Evolutionary conservation across 2,888 invertebrate species (phyloP).

Genomic region (Melanotus villosus): DNA sequence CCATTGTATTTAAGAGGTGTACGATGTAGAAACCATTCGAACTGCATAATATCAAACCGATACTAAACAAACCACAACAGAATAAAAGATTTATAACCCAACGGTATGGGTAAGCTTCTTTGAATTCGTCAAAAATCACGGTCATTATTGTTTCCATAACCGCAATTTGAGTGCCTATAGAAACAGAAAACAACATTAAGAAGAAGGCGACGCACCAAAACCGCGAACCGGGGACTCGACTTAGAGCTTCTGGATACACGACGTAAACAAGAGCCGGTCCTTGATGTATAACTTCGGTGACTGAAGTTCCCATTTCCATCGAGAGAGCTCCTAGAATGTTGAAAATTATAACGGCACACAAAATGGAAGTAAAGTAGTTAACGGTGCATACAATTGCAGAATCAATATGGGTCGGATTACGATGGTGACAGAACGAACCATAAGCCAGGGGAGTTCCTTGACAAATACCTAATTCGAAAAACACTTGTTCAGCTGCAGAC

Average conservation of each 20-base stretch:
- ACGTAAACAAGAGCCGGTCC: conserved; percentile 34
- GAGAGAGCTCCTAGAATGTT: conserved; percentile 18
- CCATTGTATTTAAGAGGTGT: conserved; percentile 21
- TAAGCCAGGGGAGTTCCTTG: conserved; percentile 63
- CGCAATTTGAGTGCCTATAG: conserved; percentile 43
- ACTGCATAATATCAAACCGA: conserved; percentile 36
- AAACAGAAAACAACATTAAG: conserved; percentile 38
- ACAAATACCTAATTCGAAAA: conserved; percentile 67
- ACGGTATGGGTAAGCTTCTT: conserved; percentile 16
- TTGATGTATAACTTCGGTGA: background rate
- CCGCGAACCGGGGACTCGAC: conserved; percentile 24
- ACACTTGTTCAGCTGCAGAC: conserved; percentile 67
- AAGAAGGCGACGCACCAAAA: conserved; percentile 42
- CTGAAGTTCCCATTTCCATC: conserved; percentile 6
- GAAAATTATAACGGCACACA: conserved; percentile 18
- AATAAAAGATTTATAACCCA: conserved; percentile 34
- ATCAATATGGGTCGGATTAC: conserved; percentile 30
- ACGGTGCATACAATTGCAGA: conserved; percentile 34
- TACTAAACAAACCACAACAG: conserved; percentile 27
- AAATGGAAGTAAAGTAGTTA: conserved; percentile 22
- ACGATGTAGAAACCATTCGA: conserved; percentile 32
- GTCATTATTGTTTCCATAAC: conserved; percentile 32
- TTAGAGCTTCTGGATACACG: conserved; percentile 37
- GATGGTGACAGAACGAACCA: conserved; percentile 41
- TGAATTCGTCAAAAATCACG: conserved; percentile 35